Evolutionary conservation across 2,888 invertebrate genomes (phyloP), one percentile per base, ranked within the genome.

Genomic region (Harpalus rubripes): DNA sequence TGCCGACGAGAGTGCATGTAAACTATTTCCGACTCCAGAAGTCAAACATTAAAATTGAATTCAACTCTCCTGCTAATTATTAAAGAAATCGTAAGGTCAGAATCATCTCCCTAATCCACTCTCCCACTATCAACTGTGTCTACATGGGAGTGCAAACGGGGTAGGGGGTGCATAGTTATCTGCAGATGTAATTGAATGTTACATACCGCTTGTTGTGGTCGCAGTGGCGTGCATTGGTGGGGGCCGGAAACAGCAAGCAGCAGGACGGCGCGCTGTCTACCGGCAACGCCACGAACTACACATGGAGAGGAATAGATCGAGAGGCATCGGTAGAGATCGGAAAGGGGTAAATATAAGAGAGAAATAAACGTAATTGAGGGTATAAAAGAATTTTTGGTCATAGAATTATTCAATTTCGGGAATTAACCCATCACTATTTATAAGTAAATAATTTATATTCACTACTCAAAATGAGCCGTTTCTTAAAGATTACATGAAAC

Each of bases 151-250:
- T 76, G 44, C 10, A 16, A 12, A 58, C 10, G 59, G 15, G 58
- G 26, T 44, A 58, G 32, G 61, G 59, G 41, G 41, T 72, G 85
- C 85, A 85, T 85, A 85, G 80, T 80, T 80, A 85, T 85, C 85
- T 85, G 85, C 58, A 80, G 80, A 80, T 80, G 85, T 85, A 85
- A 85, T 85, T 85, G 85, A 85, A 85, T 85, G 85, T 85, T 85
- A 85, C 85, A 85, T 85, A 85, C 85, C 85, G 85, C 80, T 85
- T 80, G 85, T 85, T 84, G 85, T 85, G 85, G 85, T 65, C 8
- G 52, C 44, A 68, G 65, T n/a, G 65, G 68, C 68, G 81, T 65
- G 26, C 81, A 52, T 65, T 15, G n/a, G 72, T 58, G 80, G 80
- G 44, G 74, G 59, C 58, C n/a, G 16, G 44, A 10, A 10, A 63